Base-by-base conservation (phyloP, 2,888 invertebrate genomes). In the Teleiodes luculella region DNA sequence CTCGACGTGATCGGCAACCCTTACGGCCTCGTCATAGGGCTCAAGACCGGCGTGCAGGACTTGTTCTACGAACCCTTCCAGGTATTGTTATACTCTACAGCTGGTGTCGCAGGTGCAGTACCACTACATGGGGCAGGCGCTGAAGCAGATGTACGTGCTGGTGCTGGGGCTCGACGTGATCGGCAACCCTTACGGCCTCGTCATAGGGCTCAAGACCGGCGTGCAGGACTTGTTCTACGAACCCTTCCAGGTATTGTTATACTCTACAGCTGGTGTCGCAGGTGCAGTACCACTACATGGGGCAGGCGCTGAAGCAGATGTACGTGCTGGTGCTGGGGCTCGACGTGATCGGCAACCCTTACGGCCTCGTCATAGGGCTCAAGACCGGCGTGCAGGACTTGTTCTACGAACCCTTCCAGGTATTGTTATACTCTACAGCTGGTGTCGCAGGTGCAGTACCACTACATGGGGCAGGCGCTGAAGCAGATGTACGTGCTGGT, bases 1-100 rank as follows among this genome's bases (percentile, higher is more conserved):
- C 89, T 99, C 57, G 99, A 99, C 83, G 99, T 99, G 0, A 93
- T 99, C 65, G 99, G 99, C n/a, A 99, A 99, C 91, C 99, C 99
- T 0, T 99, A 98, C 76, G 99, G 99, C 0, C 90, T 99, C 10
- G 96, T 99, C 10, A 90, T 98, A 14, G 99, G 99, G 0, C 91
- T 99, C 16, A 96, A 96, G 68, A 96, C 98, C 80, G 99, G 99
- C 14, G 97, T 99, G 0, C 98, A 98, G 76, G 99, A 99, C 87
- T 91, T 99, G 56, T 99, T 99, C 89, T 99, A 99, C 78, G 99
- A 99, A 82, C 99, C 99, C 0, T 97, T 98, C 91, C 97, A 97
- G 92, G 97, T 96, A 72, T 0, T 90, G 99, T n/a, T n/a, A n/a
- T n/a, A n/a, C n/a, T n/a, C n/a, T n/a, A n/a, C n/a, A 98, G 79